phyloP scores from a whole-genome alignment of 2,113 vertebrate genomes.

The Desmodus rotundus region DNA sequence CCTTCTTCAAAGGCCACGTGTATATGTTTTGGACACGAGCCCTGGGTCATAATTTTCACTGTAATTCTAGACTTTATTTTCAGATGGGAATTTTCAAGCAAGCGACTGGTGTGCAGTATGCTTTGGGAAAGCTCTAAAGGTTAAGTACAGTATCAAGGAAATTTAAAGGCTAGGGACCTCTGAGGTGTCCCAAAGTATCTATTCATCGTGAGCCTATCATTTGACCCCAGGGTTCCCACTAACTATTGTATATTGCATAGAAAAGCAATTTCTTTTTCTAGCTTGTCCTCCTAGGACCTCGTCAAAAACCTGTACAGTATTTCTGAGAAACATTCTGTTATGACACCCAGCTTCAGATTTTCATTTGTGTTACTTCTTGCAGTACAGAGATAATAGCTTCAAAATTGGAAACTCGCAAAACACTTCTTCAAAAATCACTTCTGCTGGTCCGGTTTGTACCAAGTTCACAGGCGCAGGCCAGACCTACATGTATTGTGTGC shows the following conservation, averaged over 20 bases:
- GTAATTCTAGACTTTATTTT: conserved; percentile 45
- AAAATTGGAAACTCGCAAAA: neutral
- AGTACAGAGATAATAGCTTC: conserved; percentile 18
- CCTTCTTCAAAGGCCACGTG: neutral
- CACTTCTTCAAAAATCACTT: conserved; percentile 13
- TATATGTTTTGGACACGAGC: neutral
- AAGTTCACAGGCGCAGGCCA: neutral
- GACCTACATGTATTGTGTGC: neutral
- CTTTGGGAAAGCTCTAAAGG: conserved; percentile 18
- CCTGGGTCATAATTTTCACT: neutral
- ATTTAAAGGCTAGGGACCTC: conserved; percentile 12
- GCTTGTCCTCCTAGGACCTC: neutral
- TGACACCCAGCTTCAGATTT: neutral
- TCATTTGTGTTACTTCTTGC: neutral
- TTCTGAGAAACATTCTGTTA: conserved; percentile 32
- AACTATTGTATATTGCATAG: neutral
- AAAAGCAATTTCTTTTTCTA: neutral
- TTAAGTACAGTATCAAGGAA: neutral
- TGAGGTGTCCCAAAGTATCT: neutral
- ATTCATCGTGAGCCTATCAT: conserved; percentile 16
- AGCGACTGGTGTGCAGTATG: neutral
- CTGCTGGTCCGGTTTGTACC: neutral
- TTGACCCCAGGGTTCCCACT: neutral
- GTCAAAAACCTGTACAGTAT: neutral
- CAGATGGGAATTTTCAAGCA: conserved; percentile 23